Evolutionary conservation across 2,797 vertebrate genomes (phyloP), one percentile per base, ranked within the genome.

Genomic region (Centropyge bicolor): DNA sequence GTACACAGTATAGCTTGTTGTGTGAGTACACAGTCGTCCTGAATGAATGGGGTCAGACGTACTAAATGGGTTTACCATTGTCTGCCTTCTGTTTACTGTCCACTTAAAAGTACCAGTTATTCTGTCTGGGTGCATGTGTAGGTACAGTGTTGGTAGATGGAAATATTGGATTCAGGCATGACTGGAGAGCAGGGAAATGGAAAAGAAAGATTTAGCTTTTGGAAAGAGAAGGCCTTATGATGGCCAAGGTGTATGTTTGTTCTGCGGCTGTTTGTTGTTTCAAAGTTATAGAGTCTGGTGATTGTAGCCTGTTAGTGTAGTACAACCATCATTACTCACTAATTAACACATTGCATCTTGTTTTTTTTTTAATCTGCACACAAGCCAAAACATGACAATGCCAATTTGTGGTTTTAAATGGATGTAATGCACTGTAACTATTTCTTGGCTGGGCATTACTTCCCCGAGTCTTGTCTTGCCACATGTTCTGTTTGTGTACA

Each of bases 51-150:
- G 65, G 70, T 84, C 70, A 77, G 16, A 63, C 43, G 20, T 56
- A 59, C 46, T 64, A 67, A 79, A 78, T 43, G 56, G 10, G 43
- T 68, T 57, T 63, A 71, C 8, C 51, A 63, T 65, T 61, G 60
- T 76, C 56, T 48, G 24, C 70, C 68, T 24, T 76, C 74, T 83
- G 84, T 87, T 81, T 76, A 76, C 69, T 78, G 80, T 61, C 40
- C 65, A 52, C 49, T 63, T 54, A 41, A 68, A 76, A 59, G 54
- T 55, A 14, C 20, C 22, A 40, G 1, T 55, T 70, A 24, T 72
- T 71, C 60, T 38, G 51, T 24, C 63, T 59, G 77, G 16, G 16
- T 51, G 69, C 5, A 6, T 56, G 76, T 63, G 60, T 55, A 27
- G 64, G 45, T 62, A 57, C 51, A 63, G 59, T 31, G 69, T 52